phyloP scores from a whole-genome alignment of 2,113 vertebrate species.

The Dicaeum eximium region DNA sequence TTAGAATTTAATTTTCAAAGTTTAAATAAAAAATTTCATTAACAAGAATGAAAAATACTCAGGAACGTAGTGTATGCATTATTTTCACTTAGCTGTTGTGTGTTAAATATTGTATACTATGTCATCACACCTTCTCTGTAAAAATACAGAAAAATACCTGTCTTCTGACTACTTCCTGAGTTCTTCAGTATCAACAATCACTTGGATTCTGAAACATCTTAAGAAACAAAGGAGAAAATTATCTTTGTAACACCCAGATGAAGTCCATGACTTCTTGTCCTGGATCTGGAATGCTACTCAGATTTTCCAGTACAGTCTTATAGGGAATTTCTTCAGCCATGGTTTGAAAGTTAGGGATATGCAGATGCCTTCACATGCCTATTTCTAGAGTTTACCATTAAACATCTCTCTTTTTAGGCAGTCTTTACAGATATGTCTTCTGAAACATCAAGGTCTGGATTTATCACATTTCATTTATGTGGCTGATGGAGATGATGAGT shows the following conservation, averaged over 20 bases:
- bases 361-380: not conserved
- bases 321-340: not conserved
- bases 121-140: not conserved
- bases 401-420: not conserved
- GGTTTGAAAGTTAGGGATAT: not conserved
- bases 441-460: not conserved
- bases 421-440: not conserved
- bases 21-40: not conserved
- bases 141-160: not conserved
- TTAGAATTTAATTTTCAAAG: not conserved
- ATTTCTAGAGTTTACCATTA: not conserved
- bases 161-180: not conserved
- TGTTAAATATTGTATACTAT: not conserved
- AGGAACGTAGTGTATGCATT: not conserved
- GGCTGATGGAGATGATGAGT: not conserved
- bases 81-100: not conserved
- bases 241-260: not conserved
- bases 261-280: rapidly evolving
- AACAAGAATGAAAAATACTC: not conserved
- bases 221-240: not conserved
- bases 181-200: not conserved
- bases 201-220: not conserved
- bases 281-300: not conserved
- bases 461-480: not conserved
- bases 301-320: not conserved